phyloP scores from a whole-genome alignment of 2,888 invertebrate genomes.

The Epinotia demarniana region DNA sequence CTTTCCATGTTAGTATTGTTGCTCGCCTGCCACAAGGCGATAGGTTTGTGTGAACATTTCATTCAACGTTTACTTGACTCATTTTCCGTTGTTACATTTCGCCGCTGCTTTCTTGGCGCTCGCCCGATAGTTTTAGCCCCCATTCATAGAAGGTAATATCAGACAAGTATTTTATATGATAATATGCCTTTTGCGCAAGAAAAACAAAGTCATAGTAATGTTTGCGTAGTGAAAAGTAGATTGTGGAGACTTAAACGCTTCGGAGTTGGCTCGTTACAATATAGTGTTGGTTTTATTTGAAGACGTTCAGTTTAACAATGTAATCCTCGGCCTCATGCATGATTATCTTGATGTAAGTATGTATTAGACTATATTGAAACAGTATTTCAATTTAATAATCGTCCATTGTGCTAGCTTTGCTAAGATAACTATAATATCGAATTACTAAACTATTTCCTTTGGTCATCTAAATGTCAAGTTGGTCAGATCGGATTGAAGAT shows the following conservation, averaged over 20 bases:
- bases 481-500: no score
- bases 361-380: no score
- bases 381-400: no score
- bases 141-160: constrained; percentile 1
- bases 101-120: constrained; percentile 37
- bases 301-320: no score
- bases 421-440: no score
- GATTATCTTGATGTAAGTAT: no score
- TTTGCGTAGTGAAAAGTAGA: constrained; percentile 26
- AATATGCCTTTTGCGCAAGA: not conserved
- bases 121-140: constrained; percentile 20
- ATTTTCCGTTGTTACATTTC: constrained; percentile 40
- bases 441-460: no score
- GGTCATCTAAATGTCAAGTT: no score
- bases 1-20: constrained; percentile 12
- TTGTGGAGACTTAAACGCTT: constrained; percentile 23
- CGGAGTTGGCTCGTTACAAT: not conserved
- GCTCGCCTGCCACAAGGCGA: constrained; percentile 40
- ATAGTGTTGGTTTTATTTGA: not conserved
- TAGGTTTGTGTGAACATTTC: constrained; percentile 44
- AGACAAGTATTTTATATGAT: not conserved
- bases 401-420: no score
- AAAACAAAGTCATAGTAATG: not conserved
- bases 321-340: no score
- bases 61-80: constrained; percentile 41